A percentile compares a stretch with the other conserved stretches of the same genome.
Evolutionary conservation across 2,888 invertebrate genomes (phyloP).

Genomic region (Yponomeuta cagnagella): DNA sequence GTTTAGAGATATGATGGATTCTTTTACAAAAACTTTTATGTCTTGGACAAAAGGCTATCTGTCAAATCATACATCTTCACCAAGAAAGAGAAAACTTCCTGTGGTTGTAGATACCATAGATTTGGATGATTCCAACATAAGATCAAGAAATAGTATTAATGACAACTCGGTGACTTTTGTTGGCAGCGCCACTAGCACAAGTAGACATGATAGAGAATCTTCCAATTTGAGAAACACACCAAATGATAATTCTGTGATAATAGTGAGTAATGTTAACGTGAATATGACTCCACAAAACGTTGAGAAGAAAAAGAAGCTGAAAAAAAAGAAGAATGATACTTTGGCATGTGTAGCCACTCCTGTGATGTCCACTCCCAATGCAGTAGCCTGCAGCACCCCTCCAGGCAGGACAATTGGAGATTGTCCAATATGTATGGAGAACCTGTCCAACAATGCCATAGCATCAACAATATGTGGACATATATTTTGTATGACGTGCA

Average conservation of each 20-base stretch:
- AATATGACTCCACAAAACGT: background rate
- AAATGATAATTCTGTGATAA: slow-evolving; percentile 14
- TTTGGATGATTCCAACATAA: background rate
- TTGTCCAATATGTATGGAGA: slow-evolving; percentile 51
- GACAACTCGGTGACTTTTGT: background rate
- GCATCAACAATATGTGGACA: slow-evolving; percentile 52
- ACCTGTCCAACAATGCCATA: slow-evolving; percentile 28
- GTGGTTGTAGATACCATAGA: slow-evolving; percentile 12
- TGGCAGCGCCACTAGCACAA: background rate
- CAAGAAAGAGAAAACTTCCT: background rate
- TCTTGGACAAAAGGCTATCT: background rate
- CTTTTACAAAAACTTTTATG: background rate
- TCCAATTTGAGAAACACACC: background rate
- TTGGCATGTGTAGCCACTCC: background rate
- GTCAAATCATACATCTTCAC: background rate
- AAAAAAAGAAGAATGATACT: background rate
- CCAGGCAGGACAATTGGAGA: slow-evolving; percentile 29
- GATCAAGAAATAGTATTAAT: background rate
- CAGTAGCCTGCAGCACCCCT: background rate
- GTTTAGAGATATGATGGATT: background rate
- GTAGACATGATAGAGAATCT: background rate
- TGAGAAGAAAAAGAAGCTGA: background rate
- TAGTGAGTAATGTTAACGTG: background rate
- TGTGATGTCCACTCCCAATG: background rate
- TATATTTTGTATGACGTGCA: slow-evolving; percentile 45